Base-by-base conservation (phyloP, 2,113 vertebrate genomes). In the Cyphomyrus plagiostoma region DNA sequence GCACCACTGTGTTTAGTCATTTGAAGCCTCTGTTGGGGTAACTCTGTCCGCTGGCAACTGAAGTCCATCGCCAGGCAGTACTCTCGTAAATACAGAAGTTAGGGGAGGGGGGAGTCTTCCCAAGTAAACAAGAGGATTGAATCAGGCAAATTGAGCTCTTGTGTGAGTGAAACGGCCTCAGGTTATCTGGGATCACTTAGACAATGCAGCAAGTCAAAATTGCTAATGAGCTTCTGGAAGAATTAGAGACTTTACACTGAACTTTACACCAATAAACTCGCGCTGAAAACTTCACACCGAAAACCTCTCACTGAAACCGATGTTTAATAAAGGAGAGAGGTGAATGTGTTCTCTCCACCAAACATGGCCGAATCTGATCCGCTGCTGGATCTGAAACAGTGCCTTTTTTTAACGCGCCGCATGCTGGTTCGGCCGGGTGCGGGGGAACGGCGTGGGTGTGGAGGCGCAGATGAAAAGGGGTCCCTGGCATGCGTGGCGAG, bases 401-500 rank as follows among this genome's bases (percentile, higher is more conserved):
- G 30, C 49, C 26, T 80, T 70, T 30, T 86, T 50, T 42, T 82
- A 42, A 48, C 88, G 39, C 23, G 35, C 74, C 70, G 0, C 88
- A 35, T 83, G 70, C 88, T 45, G 74, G 88, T 66, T 83, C 13
- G 30, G 50, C 48, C 50, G 30, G 21, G 88, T n/a, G 26, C 15
- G 30, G 35, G 88, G 77, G 49, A 53, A 49, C 35, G 3, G 30
- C 49, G n/a, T 19, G n/a, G 39, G 77, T 42, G 80, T 89, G 50
- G 77, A 83, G 30, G 74, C 88, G 11, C 92, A 92, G 92, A 92
- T 92, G 91, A 93, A 92, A 93, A 92, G 91, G 91, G 92, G 86
- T 86, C 88, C 77, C 92, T 91, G 89, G 89, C 90, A 91, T 90
- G 92, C 90, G 92, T 93, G 92, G 92, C 92, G 91, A 92, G 88